A percentile compares a stretch with the other conserved stretches of the same genome.
Evolutionary conservation across 2,113 vertebrate genomes (phyloP).

Genomic region (Barbus barbus): DNA sequence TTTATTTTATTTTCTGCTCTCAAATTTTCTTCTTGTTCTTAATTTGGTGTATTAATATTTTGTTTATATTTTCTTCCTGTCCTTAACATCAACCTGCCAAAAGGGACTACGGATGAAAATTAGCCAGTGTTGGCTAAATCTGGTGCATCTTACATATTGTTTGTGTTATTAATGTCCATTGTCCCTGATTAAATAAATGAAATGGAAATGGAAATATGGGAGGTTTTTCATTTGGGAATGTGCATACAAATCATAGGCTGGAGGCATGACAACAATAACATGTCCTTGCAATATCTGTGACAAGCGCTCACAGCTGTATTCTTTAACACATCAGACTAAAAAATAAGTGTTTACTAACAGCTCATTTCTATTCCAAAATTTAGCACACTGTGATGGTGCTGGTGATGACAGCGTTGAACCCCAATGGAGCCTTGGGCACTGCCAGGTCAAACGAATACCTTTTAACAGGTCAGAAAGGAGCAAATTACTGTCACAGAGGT

Average conservation of each 20-base stretch:
- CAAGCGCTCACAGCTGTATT: neutral
- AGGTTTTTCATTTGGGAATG: neutral
- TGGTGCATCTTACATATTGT: too few relatives aligned
- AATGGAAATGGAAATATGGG: too few relatives aligned
- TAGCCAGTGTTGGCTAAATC: too few relatives aligned
- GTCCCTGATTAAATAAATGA: too few relatives aligned
- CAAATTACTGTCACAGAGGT: neutral
- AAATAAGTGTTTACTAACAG: neutral
- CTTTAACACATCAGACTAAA: neutral
- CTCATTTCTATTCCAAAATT: neutral
- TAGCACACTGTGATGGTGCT: neutral
- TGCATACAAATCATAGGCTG: neutral
- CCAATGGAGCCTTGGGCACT: neutral
- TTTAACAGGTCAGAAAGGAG: neutral
- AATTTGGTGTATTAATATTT: too few relatives aligned
- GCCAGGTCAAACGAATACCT: neutral
- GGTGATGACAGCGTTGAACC: neutral
- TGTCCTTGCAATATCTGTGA: neutral
- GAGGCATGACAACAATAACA: neutral
- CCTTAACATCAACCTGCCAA: too few relatives aligned
- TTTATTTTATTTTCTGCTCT: too few relatives aligned
- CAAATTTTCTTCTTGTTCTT: too few relatives aligned
- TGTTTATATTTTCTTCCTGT: too few relatives aligned
- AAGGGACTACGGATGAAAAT: too few relatives aligned
- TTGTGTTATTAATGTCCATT: too few relatives aligned